Evolutionary conservation across 2,888 invertebrate genomes (phyloP), one percentile per base, ranked within the genome.

Genomic region (Anorthoa munda): DNA sequence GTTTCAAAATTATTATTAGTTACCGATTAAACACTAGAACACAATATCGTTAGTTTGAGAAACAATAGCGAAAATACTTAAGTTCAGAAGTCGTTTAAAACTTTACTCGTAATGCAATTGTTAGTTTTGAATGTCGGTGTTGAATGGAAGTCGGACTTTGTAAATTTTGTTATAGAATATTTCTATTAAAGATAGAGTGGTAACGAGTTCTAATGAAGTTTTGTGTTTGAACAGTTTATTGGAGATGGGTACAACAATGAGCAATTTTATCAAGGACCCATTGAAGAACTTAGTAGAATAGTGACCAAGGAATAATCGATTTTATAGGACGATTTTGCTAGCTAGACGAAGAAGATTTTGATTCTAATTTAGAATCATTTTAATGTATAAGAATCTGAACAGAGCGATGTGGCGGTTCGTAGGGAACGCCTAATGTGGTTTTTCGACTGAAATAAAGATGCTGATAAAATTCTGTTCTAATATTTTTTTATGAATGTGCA

Each of bases 21-120:
- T 66, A 59, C 59, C 81, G 72, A 83, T 85, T 79, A 71, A 87
- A 81, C 63, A 71, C 61, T 55, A 66, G 45, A 82, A 75, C 55
- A 85, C 81, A 78, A 83, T 81, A 83, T 66, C 59, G 68, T 72
- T 66, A 75, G 63, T 80, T 63, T 60, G n/a, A 51, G 26, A 26
- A 73, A 87, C 86, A 87, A 85, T 85, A 72, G 76, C 73, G 85
- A 85, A 85, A 82, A 80, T 77, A 55, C n/a, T 66, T 31, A 77
- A 85, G 71, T 80, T 83, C 64, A 72, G 53, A 73, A 79, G 65
- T 87, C 73, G 61, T 86, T 87, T 81, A 39, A 72, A 81, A 77
- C 72, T 87, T 74, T 13, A 61, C 66, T 70, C 15, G 66, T 79
- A 83, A 86, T 77, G 75, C 84, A 81, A 87, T 86, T 85, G 85